Percentiles rank a stretch among this genome's conserved stretches.
Conservation (phyloP, 2,113 vertebrate genomes). For the Thamnophis sirtalis region DNA sequence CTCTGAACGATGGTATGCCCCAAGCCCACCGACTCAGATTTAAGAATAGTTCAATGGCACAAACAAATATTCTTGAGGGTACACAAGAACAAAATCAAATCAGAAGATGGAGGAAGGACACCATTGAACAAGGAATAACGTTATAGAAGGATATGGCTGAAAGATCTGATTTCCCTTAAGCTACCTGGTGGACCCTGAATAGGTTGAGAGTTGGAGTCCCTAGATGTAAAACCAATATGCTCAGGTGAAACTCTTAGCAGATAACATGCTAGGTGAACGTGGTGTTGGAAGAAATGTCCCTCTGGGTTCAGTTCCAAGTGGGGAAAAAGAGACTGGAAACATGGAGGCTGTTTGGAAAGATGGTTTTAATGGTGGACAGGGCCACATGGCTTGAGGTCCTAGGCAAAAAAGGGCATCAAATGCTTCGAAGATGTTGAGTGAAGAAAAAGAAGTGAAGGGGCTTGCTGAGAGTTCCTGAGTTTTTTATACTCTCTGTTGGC, state of each 20-base stretch:
- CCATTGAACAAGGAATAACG: background rate
- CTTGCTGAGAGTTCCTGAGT: too few relatives aligned
- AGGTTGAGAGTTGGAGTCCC: background rate
- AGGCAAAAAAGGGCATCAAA: too few relatives aligned
- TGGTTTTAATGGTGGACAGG: too few relatives aligned
- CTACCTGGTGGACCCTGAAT: background rate
- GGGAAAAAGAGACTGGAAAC: too few relatives aligned
- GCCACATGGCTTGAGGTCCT: too few relatives aligned
- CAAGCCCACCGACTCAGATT: too few relatives aligned
- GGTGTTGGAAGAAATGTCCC: too few relatives aligned
- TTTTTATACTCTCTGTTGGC: too few relatives aligned
- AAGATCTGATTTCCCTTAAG: background rate
- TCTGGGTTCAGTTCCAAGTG: too few relatives aligned
- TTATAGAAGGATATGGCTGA: background rate
- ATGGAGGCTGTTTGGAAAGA: too few relatives aligned
- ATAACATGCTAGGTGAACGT: background rate
- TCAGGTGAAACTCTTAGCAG: background rate
- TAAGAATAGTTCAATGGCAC: background rate
- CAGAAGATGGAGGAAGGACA: background rate
- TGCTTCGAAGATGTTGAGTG: too few relatives aligned
- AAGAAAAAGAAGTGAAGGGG: too few relatives aligned
- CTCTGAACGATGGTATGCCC: background rate
- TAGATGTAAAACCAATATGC: background rate
- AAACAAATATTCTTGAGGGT: background rate
- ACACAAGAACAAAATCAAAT: background rate